These are phyloP conservation scores for Phasianus colchicus DNA, from an alignment of 2,113 vertebrate species.

Conservation along the genomic window DNA sequence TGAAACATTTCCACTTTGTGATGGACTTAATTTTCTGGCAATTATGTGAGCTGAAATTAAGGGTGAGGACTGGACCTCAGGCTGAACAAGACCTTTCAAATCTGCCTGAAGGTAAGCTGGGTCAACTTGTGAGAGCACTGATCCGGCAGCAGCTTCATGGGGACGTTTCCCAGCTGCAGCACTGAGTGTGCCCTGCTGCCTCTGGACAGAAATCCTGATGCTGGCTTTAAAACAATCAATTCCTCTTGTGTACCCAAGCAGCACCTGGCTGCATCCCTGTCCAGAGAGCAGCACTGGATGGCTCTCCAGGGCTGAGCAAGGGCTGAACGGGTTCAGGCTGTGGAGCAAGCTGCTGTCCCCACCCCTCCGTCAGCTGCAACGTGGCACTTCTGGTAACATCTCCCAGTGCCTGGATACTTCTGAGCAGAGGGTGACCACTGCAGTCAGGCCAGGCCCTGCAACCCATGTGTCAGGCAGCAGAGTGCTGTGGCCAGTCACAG, in stretches of 20 bases:
- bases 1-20: background rate
- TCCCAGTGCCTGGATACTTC: background rate
- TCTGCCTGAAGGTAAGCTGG: background rate
- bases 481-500: fast-evolving
- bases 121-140: constrained; percentile 11
- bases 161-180: background rate
- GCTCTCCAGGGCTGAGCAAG: background rate
- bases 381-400: background rate
- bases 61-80: background rate
- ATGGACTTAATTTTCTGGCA: background rate
- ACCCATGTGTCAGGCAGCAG: fast-evolving
- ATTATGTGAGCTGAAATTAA: background rate
- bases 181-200: background rate
- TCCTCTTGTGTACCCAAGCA: constrained; percentile 18
- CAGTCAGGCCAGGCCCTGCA: fast-evolving
- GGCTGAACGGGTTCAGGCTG: background rate
- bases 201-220: background rate
- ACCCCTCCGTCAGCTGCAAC: background rate
- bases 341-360: background rate
- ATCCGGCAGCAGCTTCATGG: background rate
- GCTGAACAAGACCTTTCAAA: background rate
- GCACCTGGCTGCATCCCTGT: fast-evolving
- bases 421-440: fast-evolving
- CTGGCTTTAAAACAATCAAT: background rate
- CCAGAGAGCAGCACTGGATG: fast-evolving